Evolutionary conservation across 2,888 invertebrate species (phyloP).

Genomic region (Lasioglossum vierecki): DNA sequence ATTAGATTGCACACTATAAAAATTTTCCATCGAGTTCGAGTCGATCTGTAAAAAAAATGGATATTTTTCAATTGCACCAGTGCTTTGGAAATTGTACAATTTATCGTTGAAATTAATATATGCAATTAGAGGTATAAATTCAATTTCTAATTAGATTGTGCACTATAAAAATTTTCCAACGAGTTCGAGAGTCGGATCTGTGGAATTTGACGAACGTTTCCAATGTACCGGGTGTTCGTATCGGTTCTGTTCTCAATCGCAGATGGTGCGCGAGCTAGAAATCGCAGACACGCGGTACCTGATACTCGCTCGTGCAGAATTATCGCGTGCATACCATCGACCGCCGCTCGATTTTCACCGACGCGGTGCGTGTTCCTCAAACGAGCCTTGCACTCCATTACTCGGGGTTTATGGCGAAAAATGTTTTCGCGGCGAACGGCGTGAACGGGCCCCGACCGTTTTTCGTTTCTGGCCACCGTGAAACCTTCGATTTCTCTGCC

Average conservation of each 20-base stretch:
- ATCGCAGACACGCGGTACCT: constrained; percentile 69
- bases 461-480: background rate
- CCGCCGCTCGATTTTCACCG: constrained; percentile 61
- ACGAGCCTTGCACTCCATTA: constrained; percentile 2
- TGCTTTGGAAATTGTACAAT: too few species aligned
- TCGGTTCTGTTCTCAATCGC: background rate
- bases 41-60: background rate
- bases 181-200: background rate
- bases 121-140: too few species aligned
- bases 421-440: constrained; percentile 9
- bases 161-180: too few species aligned
- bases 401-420: background rate
- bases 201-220: background rate
- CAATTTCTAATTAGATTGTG: too few species aligned
- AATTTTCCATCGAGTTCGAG: background rate
- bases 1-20: too few species aligned
- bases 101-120: too few species aligned
- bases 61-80: too few species aligned
- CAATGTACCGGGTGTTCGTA: background rate
- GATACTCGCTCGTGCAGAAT: constrained; percentile 62
- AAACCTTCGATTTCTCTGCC: background rate
- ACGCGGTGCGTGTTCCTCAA: constrained; percentile 48
- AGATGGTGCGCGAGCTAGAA: constrained; percentile 37
- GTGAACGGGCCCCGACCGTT: background rate
- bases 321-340: constrained; percentile 59